Conservation (phyloP, 2,113 vertebrate genomes). For the Parus major region DNA sequence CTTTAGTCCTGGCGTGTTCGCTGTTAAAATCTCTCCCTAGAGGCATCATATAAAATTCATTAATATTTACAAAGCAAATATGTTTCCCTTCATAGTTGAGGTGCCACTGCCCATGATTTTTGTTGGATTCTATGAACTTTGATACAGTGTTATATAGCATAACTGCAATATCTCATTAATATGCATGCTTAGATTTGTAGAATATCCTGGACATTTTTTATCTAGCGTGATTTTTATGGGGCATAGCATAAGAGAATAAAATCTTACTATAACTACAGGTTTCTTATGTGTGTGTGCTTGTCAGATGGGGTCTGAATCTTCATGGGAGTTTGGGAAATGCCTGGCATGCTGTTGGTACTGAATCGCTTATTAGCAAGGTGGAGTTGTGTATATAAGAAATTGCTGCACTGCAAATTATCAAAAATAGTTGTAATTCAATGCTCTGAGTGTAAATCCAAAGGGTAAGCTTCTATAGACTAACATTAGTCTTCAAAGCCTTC, state of each 20-base stretch:
- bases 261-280: not conserved
- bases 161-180: not conserved
- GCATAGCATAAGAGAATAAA: not conserved
- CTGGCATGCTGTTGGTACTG: not conserved
- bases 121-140: not conserved
- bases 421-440: not conserved
- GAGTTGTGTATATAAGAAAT: not conserved
- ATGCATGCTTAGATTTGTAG: not conserved
- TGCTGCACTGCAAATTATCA: not conserved
- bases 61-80: constrained; percentile 15
- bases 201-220: not conserved
- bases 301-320: not conserved
- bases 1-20: not conserved
- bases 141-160: not conserved
- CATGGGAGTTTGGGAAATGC: not conserved
- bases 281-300: not conserved
- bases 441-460: not conserved
- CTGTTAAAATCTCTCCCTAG: not conserved
- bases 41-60: not conserved
- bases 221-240: not conserved
- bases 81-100: not conserved
- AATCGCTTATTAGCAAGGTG: not conserved
- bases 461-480: not conserved
- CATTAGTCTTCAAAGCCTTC: not conserved
- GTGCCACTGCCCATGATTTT: not conserved